These are phyloP conservation scores for Nephrocerus scutellatus DNA, from an alignment of 2,888 invertebrate genomes.

Conservation along the genomic window DNA sequence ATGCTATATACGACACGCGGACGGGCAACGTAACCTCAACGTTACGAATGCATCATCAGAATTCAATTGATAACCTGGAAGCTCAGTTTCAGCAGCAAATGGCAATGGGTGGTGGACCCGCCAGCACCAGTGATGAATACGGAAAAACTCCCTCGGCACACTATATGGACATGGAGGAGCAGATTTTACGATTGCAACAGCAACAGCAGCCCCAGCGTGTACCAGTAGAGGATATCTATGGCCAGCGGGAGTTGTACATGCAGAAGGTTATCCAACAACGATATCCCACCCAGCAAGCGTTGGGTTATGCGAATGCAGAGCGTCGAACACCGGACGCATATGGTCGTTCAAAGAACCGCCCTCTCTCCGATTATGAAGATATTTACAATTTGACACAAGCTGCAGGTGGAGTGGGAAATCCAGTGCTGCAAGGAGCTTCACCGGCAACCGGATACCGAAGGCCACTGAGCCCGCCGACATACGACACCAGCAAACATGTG, in stretches of 20 bases:
- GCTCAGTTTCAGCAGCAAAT: slow-evolving; percentile 38
- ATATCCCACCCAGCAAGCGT: slow-evolving; percentile 29
- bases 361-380: slow-evolving; percentile 68
- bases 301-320: slow-evolving; percentile 49
- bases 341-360: slow-evolving; percentile 56
- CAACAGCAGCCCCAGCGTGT: slow-evolving; percentile 29
- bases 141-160: slow-evolving; percentile 22
- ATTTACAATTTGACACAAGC: slow-evolving; percentile 54
- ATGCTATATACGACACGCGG: slow-evolving; percentile 52
- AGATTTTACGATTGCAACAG: slow-evolving; percentile 33
- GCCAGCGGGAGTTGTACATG: slow-evolving; percentile 45
- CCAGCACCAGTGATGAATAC: slow-evolving; percentile 48
- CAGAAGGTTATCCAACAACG: slow-evolving; percentile 44
- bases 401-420: slow-evolving; percentile 12
- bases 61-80: slow-evolving; percentile 36
- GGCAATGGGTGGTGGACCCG: slow-evolving; percentile 27
- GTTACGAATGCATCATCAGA: slow-evolving; percentile 36
- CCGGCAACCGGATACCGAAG: slow-evolving; percentile 54
- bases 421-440: slow-evolving; percentile 18
- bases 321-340: slow-evolving; percentile 78
- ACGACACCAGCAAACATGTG: slow-evolving; percentile 45
- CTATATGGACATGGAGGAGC: slow-evolving; percentile 40
- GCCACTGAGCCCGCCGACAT: slow-evolving; percentile 55
- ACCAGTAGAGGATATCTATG: slow-evolving; percentile 41
- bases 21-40: slow-evolving; percentile 46